Evolutionary conservation across 2,888 invertebrate species (phyloP).

Genomic region (Epirrita christyi): DNA sequence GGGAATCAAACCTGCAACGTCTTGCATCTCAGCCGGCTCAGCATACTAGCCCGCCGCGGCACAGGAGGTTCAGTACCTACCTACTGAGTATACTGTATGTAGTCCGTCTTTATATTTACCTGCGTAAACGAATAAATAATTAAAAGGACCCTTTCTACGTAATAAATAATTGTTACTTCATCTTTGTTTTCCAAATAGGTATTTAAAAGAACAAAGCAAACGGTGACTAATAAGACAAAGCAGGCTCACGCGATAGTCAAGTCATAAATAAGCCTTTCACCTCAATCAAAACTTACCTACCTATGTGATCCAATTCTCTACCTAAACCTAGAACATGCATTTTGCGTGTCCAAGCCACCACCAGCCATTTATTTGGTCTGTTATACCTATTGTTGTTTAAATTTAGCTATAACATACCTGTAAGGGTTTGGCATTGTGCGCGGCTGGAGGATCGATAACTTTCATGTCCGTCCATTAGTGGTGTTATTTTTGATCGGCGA

Average conservation of each 20-base stretch:
- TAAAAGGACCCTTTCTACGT: background rate
- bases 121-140: background rate
- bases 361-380: background rate
- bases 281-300: slow-evolving; percentile 3
- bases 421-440: slow-evolving; percentile 5
- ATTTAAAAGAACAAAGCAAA: slow-evolving; percentile 55
- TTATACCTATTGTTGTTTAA: slow-evolving; percentile 2
- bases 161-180: slow-evolving; percentile 6
- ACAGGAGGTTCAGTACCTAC: too few species aligned
- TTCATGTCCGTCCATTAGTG: slow-evolving; percentile 50
- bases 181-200: slow-evolving; percentile 42
- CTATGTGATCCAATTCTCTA: background rate
- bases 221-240: slow-evolving; percentile 52
- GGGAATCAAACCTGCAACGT: too few species aligned
- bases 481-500: slow-evolving; percentile 51
- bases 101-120: too few species aligned
- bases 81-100: too few species aligned
- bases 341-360: slow-evolving; percentile 2
- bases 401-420: background rate
- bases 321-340: too few species aligned
- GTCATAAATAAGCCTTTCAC: slow-evolving; percentile 8
- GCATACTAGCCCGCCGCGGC: too few species aligned
- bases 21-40: too few species aligned
- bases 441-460: slow-evolving; percentile 54
- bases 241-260: slow-evolving; percentile 45